Percentiles rank a stretch among this genome's conserved stretches.
Conservation (phyloP, 2,797 vertebrate species). For the Pseudotriccus pelzelni region DNA sequence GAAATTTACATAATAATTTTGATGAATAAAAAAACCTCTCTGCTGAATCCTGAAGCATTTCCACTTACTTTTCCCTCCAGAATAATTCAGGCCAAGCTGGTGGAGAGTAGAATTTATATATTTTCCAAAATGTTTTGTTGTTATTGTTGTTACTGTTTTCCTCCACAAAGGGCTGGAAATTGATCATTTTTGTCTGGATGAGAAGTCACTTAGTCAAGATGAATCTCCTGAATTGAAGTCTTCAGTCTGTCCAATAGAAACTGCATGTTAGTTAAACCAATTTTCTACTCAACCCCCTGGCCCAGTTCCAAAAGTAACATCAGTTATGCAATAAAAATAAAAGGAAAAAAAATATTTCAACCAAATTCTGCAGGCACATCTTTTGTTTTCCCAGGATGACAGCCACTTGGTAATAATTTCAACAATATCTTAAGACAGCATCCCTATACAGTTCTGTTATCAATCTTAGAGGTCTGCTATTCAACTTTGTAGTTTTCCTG, state of each 20-base stretch:
- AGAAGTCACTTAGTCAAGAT: neutral
- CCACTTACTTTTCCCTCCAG: neutral
- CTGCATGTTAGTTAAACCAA: neutral
- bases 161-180: neutral
- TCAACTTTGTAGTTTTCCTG: neutral
- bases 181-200: neutral
- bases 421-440: neutral
- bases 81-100: neutral
- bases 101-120: neutral
- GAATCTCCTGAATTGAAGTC: neutral
- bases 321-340: neutral
- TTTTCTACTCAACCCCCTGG: neutral
- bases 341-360: neutral
- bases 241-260: neutral
- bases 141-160: neutral
- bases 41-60: neutral
- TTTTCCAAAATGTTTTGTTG: neutral
- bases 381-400: neutral
- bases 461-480: neutral
- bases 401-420: neutral
- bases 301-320: neutral
- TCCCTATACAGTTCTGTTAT: neutral
- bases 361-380: neutral
- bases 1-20: constrained; percentile 2
- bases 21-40: neutral